Conservation (phyloP, 2,113 vertebrate genomes). For the Lagopus leucura region DNA sequence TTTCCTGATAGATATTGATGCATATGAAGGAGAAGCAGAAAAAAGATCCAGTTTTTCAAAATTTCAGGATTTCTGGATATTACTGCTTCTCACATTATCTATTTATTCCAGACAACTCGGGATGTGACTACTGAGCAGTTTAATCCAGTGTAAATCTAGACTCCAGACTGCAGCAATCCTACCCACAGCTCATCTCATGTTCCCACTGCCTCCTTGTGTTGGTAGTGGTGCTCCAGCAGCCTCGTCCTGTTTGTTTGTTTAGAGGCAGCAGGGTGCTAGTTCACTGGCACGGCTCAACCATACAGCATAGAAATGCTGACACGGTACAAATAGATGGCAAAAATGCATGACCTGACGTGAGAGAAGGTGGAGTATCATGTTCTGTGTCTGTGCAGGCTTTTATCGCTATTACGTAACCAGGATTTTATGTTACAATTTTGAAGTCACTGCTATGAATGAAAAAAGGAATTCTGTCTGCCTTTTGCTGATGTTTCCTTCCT, state of each 20-base stretch:
- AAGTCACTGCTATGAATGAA: neutral
- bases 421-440: neutral
- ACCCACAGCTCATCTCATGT: conserved; percentile 27
- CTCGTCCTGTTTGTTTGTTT: neutral
- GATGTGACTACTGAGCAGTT: conserved; percentile 59
- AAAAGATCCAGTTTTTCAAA: conserved; percentile 46
- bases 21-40: conserved; percentile 40
- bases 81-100: neutral
- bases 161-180: conserved; percentile 36
- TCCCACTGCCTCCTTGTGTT: conserved; percentile 54
- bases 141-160: conserved; percentile 64
- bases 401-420: neutral
- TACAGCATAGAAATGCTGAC: neutral
- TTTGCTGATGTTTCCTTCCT: neutral
- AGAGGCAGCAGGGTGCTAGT: neutral
- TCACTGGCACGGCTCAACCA: neutral
- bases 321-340: neutral
- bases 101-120: conserved; percentile 39
- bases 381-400: neutral
- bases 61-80: conserved; percentile 22
- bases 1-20: conserved; percentile 67
- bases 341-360: neutral
- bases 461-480: neutral
- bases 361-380: neutral
- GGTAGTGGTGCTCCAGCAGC: conserved; percentile 32